These are phyloP conservation scores for Melanargia galathea DNA, from an alignment of 2,888 invertebrate genomes.

Conservation along the genomic window DNA sequence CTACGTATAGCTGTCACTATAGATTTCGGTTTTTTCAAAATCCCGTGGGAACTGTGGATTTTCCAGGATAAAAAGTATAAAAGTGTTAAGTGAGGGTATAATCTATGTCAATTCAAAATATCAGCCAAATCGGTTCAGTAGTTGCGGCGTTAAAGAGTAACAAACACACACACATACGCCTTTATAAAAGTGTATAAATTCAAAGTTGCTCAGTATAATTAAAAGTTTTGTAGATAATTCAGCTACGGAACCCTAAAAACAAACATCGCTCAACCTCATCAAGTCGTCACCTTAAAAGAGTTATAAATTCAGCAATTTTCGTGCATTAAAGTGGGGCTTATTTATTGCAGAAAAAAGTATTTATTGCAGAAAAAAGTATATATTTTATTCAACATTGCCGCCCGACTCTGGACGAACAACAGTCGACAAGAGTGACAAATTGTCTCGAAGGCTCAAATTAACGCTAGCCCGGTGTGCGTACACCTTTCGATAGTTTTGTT, in stretches of 20 bases:
- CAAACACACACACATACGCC: too few species aligned
- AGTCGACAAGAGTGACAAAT: slow-evolving; percentile 42
- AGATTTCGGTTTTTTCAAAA: too few species aligned
- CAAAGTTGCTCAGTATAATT: background rate
- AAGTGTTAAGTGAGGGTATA: too few species aligned
- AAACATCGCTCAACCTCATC: background rate
- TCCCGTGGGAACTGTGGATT: too few species aligned
- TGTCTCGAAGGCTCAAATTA: slow-evolving; percentile 40
- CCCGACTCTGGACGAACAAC: slow-evolving; percentile 34
- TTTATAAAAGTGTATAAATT: too few species aligned
- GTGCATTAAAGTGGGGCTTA: slow-evolving; percentile 13
- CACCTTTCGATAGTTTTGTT: slow-evolving; percentile 39
- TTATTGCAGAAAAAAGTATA: slow-evolving; percentile 1
- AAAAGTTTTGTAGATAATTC: background rate
- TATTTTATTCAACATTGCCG: slow-evolving; percentile 11
- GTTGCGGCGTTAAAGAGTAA: too few species aligned
- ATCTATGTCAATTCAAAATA: too few species aligned
- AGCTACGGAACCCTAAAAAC: background rate
- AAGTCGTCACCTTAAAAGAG: slow-evolving; percentile 16
- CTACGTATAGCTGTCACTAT: too few species aligned
- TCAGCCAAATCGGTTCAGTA: too few species aligned
- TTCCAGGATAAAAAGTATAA: too few species aligned
- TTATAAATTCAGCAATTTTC: slow-evolving; percentile 22
- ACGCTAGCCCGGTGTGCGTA: slow-evolving; percentile 38
- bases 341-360: slow-evolving; percentile 12